phyloP scores from a whole-genome alignment of 2,888 invertebrate species.

The Epirrhoe tristata region DNA sequence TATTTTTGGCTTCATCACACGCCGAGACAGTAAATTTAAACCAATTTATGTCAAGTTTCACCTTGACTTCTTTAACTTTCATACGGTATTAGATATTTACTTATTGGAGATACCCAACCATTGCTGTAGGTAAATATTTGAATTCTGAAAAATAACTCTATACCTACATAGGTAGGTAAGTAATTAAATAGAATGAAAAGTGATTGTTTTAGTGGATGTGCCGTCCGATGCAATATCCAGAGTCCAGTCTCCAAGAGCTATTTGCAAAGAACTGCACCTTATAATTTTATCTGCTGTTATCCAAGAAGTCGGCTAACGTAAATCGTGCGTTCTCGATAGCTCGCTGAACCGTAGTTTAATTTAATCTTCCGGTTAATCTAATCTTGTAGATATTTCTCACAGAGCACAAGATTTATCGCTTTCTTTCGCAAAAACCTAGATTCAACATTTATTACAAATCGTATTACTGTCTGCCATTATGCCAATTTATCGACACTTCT shows the following conservation, averaged over 20 bases:
- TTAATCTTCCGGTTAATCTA: constrained; percentile 18
- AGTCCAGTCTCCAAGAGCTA: too few species aligned
- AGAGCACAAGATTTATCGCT: constrained; percentile 3
- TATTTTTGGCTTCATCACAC: constrained; percentile 6
- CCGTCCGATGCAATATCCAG: too few species aligned
- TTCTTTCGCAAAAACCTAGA: background rate
- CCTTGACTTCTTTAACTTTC: constrained; percentile 7
- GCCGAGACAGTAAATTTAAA: background rate
- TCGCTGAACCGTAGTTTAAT: constrained; percentile 14
- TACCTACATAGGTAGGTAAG: too few species aligned
- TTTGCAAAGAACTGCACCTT: constrained; percentile 16
- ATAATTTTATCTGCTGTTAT: constrained; percentile 13
- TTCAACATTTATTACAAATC: background rate
- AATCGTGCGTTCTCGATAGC: constrained; percentile 13
- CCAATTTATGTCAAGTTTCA: constrained; percentile 9
- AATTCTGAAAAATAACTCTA: too few species aligned
- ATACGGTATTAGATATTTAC: too few species aligned
- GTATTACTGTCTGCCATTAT: background rate
- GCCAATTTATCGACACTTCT: too few species aligned
- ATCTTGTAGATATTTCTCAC: constrained; percentile 20
- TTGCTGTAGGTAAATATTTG: too few species aligned
- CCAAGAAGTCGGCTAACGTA: constrained; percentile 6
- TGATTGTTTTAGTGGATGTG: too few species aligned
- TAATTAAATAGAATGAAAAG: too few species aligned
- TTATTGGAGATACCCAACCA: too few species aligned